Conservation (phyloP, 2,888 invertebrate species). For the Dasysyrphus tricinctus region DNA sequence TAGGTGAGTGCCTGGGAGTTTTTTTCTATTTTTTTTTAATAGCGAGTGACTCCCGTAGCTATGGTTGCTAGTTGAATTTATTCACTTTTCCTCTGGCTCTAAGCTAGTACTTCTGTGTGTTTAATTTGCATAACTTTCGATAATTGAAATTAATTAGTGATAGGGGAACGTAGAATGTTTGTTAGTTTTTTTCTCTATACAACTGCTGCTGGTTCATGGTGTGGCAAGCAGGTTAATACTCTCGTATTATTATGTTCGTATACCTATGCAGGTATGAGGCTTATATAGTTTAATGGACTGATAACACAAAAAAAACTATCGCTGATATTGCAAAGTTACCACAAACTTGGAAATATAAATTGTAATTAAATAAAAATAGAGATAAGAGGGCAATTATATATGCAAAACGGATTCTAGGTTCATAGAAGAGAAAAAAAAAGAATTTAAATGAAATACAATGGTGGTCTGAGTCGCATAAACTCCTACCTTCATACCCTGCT, state of each 20-base stretch:
- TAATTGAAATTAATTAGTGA: slow-evolving; percentile 73
- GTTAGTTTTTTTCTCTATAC: slow-evolving; percentile 2
- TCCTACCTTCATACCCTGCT: no score
- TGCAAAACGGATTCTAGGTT: slow-evolving; percentile 5
- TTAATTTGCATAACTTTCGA: slow-evolving; percentile 74
- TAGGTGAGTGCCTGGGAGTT: slow-evolving; percentile 23
- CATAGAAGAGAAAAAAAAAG: not conserved
- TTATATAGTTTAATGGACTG: slow-evolving; percentile 62
- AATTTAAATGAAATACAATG: not conserved
- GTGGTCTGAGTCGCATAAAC: not conserved
- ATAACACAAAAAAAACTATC: slow-evolving; percentile 53
- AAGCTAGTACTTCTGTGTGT: slow-evolving; percentile 5
- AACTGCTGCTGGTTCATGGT: slow-evolving; percentile 58
- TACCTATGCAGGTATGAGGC: slow-evolving; percentile 65
- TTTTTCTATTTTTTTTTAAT: slow-evolving; percentile 13
- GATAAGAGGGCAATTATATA: slow-evolving; percentile 6
- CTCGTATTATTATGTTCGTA: not conserved
- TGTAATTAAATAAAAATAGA: slow-evolving; percentile 9
- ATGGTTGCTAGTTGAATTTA: slow-evolving; percentile 8
- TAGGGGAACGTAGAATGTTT: slow-evolving; percentile 59
- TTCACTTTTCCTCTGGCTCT: slow-evolving; percentile 38
- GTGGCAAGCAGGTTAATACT: slow-evolving; percentile 39
- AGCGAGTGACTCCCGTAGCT: slow-evolving; percentile 15
- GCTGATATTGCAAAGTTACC: slow-evolving; percentile 48
- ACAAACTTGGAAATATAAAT: slow-evolving; percentile 44